These are phyloP conservation scores for Abrostola triplasia DNA, from an alignment of 2,888 invertebrate genomes.

Conservation along the genomic window DNA sequence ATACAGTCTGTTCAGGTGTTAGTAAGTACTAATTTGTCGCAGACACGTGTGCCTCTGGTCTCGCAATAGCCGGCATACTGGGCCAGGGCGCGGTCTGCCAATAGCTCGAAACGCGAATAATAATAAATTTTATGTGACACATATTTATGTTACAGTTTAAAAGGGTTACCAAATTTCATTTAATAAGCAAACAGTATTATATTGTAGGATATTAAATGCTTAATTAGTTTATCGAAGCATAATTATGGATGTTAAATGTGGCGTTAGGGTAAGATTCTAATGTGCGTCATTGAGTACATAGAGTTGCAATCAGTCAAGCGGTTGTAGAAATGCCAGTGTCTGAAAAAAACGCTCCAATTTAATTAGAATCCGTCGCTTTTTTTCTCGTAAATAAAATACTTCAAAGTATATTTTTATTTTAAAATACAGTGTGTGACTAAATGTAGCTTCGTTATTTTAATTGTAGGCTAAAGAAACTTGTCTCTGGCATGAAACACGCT, in stretches of 20 bases:
- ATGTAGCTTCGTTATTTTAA: constrained; percentile 12
- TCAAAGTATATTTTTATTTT: background rate
- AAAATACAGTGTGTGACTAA: background rate
- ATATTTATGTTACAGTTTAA: constrained; percentile 53
- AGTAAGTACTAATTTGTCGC: constrained; percentile 62
- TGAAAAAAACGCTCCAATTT: constrained; percentile 17
- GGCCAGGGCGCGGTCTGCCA: constrained; percentile 78
- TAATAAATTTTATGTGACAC: constrained; percentile 65
- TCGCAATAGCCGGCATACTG: constrained; percentile 79
- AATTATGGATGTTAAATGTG: no score
- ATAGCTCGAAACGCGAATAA: constrained; percentile 67
- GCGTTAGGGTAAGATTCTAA: constrained; percentile 15
- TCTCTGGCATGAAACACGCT: background rate
- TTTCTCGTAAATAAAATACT: background rate
- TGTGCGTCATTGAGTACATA: constrained; percentile 46
- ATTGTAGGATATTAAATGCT: constrained; percentile 1
- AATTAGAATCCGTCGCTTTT: background rate
- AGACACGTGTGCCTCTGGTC: constrained; percentile 75
- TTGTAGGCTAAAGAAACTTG: constrained; percentile 3
- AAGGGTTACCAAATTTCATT: constrained; percentile 30
- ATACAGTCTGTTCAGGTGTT: constrained; percentile 53
- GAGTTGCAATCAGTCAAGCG: constrained; percentile 57
- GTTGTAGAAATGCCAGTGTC: constrained; percentile 28
- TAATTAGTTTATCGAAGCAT: constrained; percentile 2
- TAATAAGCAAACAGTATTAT: constrained; percentile 6